Conservation (phyloP, 2,797 vertebrate species). For the Cuculus canorus region DNA sequence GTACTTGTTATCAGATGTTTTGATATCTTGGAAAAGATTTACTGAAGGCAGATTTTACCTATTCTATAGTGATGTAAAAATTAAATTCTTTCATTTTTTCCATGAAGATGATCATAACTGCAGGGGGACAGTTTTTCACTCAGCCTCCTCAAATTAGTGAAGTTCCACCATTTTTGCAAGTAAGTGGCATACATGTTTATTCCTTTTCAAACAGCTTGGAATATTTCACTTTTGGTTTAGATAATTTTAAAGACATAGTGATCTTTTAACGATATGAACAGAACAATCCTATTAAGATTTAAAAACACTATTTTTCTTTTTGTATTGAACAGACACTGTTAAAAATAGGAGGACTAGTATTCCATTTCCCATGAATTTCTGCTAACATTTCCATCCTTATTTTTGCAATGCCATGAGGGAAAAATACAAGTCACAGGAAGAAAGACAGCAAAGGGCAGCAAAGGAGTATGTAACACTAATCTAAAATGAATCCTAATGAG, state of each 20-base stretch:
- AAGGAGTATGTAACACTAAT: neutral
- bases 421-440: neutral
- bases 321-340: neutral
- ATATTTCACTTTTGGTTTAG: neutral
- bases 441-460: constrained; percentile 3
- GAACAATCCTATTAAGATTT: neutral
- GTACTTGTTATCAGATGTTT: neutral
- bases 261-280: neutral
- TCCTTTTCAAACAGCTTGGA: neutral
- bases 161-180: neutral
- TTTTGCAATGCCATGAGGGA: neutral
- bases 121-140: neutral
- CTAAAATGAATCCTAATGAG: constrained; percentile 8
- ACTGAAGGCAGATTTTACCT: neutral
- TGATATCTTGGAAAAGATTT: neutral
- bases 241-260: neutral
- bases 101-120: neutral
- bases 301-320: neutral
- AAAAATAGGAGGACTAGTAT: neutral
- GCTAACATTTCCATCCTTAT: neutral
- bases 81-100: neutral
- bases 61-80: neutral
- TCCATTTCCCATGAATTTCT: neutral
- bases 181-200: neutral
- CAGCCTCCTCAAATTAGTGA: neutral